Evolutionary conservation across 2,797 vertebrate genomes (phyloP).

Genomic region (Odontamblyopus lacepedii): DNA sequence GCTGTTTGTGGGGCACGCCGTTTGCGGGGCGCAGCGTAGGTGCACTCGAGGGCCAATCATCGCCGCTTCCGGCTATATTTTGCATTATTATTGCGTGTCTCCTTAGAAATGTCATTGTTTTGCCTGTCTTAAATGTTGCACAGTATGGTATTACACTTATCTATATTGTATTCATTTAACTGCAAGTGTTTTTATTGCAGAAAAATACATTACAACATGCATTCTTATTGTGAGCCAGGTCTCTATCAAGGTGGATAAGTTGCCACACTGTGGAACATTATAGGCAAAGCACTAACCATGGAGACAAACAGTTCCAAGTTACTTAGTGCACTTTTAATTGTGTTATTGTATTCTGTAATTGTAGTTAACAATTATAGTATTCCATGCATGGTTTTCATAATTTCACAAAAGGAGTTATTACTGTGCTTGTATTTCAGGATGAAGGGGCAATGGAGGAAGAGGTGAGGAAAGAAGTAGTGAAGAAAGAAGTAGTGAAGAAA

Average conservation of each 20-base stretch:
- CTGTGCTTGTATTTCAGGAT: conserved; percentile 38
- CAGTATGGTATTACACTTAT: neutral
- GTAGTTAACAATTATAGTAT: neutral
- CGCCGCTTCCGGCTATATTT: no score
- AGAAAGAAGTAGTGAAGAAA: neutral
- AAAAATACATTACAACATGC: neutral
- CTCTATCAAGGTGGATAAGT: no score
- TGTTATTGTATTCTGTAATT: neutral
- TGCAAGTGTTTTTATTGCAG: neutral
- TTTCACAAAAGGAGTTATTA: neutral
- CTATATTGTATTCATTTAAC: neutral
- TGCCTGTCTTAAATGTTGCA: neutral
- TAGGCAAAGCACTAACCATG: no score
- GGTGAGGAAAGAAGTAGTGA: neutral
- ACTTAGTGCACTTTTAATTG: neutral
- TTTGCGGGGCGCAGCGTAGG: no score
- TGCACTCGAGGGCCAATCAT: no score
- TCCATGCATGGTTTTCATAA: neutral
- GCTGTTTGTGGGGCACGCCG: no score
- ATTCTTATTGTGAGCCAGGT: no score
- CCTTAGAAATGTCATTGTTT: neutral
- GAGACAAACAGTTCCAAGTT: neutral
- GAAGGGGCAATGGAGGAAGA: conserved; percentile 3
- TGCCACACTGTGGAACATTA: neutral
- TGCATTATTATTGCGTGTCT: no score